Base-by-base conservation (phyloP, 2,888 invertebrate species). In the Eristalis pertinax region DNA sequence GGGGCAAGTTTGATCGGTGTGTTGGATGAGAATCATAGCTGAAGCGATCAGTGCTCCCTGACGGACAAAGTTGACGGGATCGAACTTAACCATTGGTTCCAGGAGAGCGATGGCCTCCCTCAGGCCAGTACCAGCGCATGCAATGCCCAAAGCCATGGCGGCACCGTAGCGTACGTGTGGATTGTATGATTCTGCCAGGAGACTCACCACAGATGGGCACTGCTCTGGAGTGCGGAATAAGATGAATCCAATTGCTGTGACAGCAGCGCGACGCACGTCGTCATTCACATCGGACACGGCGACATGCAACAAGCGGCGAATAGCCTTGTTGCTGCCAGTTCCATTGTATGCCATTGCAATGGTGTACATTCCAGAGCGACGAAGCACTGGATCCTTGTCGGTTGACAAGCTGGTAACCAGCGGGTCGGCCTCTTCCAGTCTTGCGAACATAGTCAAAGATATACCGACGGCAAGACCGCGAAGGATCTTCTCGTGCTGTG, bases 271-370 rank as follows among this genome's bases (percentile, higher is more conserved):
- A 88, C 99, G 96, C 1, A 99, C 99, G 93, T 99, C 99, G 92
- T 99, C 99, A 92, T 99, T 99, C 0, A 99, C 99, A 94, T 99
- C 99, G 56, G 99, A 98, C 82, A 99, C 99, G 56, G 99, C 99
- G 78, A 99, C 98, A 92, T 99, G 99, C 7, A 99, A 95, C 60
- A 99, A 95, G 89, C 97, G 97, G 75, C 98, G 95, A 91, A 99
- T 99, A 1, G 99, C 99, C 92, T 97, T 96, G 92, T 99, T 99
- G 92, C 98, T 98, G 76, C 99, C 99, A 13, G 99, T 98, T 75
- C 99, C 99, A 92, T 98, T 98, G 93, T 99, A 99, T 0, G 99
- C 99, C 95, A 99, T 98, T 1, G 99, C 99, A 75, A 99, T 95
- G 0, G 99, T 99, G 94, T 99, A 99, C 96, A 99, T 99, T 88